A percentile compares a stretch with the other conserved stretches of the same genome.
Evolutionary conservation across 2,113 vertebrate species (phyloP).

Genomic region (Cromileptes altivelis): DNA sequence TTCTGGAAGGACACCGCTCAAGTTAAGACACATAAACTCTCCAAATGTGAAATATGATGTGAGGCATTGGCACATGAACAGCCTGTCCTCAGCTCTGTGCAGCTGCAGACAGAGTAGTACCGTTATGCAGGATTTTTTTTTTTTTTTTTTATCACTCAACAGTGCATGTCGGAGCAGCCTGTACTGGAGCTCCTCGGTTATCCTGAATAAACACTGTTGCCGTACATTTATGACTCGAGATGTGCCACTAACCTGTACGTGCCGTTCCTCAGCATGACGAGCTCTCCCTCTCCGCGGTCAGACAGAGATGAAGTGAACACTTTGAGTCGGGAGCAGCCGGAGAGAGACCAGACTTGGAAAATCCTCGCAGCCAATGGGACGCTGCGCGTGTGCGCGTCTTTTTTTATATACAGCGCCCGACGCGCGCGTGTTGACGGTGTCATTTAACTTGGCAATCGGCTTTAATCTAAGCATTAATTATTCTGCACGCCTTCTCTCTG

Average conservation of each 20-base stretch:
- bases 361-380: constrained; percentile 86
- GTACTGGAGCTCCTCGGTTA: background rate
- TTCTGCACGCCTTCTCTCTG: constrained; percentile 72
- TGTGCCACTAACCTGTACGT: constrained; percentile 79
- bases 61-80: background rate
- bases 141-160: constrained; percentile 11
- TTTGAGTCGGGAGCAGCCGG: constrained; percentile 70
- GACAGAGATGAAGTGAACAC: constrained; percentile 73
- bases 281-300: constrained; percentile 38
- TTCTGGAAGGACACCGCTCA: constrained; percentile 78
- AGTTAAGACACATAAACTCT: constrained; percentile 67
- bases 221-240: background rate
- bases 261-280: constrained; percentile 82
- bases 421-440: constrained; percentile 48
- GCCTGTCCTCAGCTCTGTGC: constrained; percentile 11
- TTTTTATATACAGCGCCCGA: constrained; percentile 60
- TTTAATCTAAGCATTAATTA: constrained; percentile 84
- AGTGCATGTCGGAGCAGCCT: constrained; percentile 30
- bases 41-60: background rate
- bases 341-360: constrained; percentile 76
- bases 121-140: constrained; percentile 28
- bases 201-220: background rate
- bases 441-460: constrained; percentile 85
- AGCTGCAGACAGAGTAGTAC: constrained; percentile 18
- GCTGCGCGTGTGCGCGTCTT: constrained; percentile 69